These are phyloP conservation scores for Pandion haliaetus DNA, from an alignment of 2,113 vertebrate species.

Conservation along the genomic window DNA sequence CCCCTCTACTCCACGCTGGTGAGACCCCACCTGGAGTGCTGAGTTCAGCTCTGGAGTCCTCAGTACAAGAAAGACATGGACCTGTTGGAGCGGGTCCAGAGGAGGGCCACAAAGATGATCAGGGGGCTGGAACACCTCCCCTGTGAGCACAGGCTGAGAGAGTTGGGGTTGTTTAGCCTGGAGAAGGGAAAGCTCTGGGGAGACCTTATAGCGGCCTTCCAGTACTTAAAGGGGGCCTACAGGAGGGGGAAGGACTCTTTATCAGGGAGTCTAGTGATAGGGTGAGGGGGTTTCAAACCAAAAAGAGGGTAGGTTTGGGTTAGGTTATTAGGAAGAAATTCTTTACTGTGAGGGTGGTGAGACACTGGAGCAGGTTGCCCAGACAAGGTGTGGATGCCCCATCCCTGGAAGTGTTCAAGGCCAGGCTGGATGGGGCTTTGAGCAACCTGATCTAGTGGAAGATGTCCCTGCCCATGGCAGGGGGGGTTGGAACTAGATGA, in stretches of 20 bases:
- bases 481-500: fast-evolving
- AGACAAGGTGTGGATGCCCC: fast-evolving
- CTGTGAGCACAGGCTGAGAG: neutral
- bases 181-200: neutral
- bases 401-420: neutral
- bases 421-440: neutral
- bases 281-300: neutral
- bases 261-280: neutral
- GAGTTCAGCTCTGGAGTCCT: fast-evolving
- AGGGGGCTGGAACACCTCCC: neutral
- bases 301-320: fast-evolving
- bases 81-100: neutral
- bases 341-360: neutral
- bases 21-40: neutral
- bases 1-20: neutral
- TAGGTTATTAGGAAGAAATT: neutral
- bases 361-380: neutral
- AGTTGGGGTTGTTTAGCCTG: neutral
- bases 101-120: neutral
- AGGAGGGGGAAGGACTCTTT: neutral
- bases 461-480: neutral
- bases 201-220: neutral
- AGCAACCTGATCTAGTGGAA: fast-evolving
- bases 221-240: neutral
- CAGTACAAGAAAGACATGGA: neutral